phyloP scores from a whole-genome alignment of 2,888 invertebrate species.

The Eustalomyia histrio region DNA sequence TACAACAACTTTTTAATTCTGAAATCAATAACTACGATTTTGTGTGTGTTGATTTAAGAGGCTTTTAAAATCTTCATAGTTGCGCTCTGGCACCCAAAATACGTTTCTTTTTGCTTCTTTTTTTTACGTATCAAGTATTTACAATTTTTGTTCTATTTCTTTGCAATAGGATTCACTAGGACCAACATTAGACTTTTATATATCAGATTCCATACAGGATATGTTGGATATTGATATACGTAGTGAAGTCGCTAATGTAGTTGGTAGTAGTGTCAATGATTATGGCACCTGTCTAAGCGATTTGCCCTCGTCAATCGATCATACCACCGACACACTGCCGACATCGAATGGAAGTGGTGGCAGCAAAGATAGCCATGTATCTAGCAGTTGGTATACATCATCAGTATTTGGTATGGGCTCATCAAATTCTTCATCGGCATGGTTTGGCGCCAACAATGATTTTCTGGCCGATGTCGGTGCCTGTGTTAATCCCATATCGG shows the following conservation, averaged over 20 bases:
- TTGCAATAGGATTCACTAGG: constrained; percentile 81
- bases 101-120: too few species aligned
- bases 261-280: constrained; percentile 86
- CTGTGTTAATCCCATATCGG: constrained; percentile 90
- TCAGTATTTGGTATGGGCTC: constrained; percentile 65
- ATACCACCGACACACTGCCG: constrained; percentile 75
- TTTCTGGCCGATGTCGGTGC: constrained; percentile 87
- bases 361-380: constrained; percentile 57
- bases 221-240: constrained; percentile 95
- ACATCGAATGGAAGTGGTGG: constrained; percentile 71
- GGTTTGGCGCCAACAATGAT: constrained; percentile 79
- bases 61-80: too few species aligned
- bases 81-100: too few species aligned
- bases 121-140: too few species aligned
- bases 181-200: constrained; percentile 83
- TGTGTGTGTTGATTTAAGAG: too few species aligned
- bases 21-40: too few species aligned
- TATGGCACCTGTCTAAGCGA: constrained; percentile 80
- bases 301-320: constrained; percentile 79
- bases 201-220: constrained; percentile 89
- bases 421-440: constrained; percentile 70
- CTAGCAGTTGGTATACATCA: constrained; percentile 63
- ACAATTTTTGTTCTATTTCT: neutral
- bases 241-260: constrained; percentile 89
- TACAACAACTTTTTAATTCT: too few species aligned